Percentiles rank a stretch among this genome's conserved stretches.
These are phyloP conservation scores for Mus spretus DNA, from an alignment of 2,797 vertebrate genomes.

Conservation along the genomic window DNA sequence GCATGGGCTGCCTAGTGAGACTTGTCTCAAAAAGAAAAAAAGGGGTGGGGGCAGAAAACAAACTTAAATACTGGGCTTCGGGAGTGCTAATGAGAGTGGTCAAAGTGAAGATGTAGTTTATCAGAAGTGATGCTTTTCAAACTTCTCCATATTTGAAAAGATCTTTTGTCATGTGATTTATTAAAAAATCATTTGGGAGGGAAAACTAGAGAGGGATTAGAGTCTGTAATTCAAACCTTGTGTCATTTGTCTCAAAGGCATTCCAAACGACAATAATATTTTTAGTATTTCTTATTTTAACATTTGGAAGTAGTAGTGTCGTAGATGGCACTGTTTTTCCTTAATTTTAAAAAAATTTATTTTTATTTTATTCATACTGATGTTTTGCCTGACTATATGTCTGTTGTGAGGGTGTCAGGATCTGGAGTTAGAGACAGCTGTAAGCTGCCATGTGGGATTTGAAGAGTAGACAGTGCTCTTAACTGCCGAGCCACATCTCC, in stretches of 20 bases:
- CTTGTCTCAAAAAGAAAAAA: background rate
- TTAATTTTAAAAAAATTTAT: background rate
- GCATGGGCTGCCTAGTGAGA: background rate
- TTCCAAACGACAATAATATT: background rate
- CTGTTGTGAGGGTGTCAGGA: background rate
- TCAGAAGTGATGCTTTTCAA: constrained; percentile 35
- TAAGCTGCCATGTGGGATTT: background rate
- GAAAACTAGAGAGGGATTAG: constrained; percentile 78
- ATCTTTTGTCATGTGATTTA: constrained; percentile 18
- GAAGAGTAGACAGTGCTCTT: background rate
- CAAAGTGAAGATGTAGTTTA: background rate
- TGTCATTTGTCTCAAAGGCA: constrained; percentile 45
- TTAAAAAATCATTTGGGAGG: constrained; percentile 50
- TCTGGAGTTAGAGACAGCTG: background rate
- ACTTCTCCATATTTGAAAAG: constrained; percentile 55
- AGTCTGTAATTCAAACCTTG: constrained; percentile 51
- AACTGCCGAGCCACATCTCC: background rate
- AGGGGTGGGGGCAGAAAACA: background rate
- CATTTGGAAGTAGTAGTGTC: background rate
- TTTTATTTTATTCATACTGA: background rate
- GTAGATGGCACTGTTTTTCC: background rate
- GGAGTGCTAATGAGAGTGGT: background rate
- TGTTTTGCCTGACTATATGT: background rate
- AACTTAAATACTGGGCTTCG: background rate
- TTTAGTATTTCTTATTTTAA: constrained; percentile 61